These are phyloP conservation scores for Drosophila paulistorum DNA, from an alignment of 1,140 invertebrate genomes.

Conservation along the genomic window DNA sequence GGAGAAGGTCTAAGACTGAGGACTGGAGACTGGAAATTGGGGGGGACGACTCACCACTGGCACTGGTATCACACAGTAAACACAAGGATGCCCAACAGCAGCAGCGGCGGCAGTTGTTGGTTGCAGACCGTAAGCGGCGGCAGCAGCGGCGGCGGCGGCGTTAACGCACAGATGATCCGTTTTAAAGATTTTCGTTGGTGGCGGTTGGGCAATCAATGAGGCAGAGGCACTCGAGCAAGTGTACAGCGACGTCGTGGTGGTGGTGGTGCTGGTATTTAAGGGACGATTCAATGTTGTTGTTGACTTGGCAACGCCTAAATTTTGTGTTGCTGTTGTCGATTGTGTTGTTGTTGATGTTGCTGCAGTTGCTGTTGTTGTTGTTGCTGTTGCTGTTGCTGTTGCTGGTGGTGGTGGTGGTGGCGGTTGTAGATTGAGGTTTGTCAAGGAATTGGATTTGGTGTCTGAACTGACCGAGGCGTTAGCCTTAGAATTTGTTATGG, in stretches of 20 bases:
- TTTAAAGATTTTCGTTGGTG: conserved; percentile 82
- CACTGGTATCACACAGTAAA: conserved; percentile 81
- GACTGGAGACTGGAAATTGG: conserved; percentile 3
- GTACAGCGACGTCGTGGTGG: conserved; percentile 65
- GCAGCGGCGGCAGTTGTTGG: conserved; percentile 53
- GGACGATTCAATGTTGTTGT: conserved; percentile 17
- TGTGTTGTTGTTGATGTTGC: conserved; percentile 19
- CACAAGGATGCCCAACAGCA: conserved; percentile 80
- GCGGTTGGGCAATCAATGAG: conserved; percentile 77
- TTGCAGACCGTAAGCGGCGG: conserved; percentile 69
- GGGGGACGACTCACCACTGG: conserved; percentile 69
- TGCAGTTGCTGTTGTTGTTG: not conserved
- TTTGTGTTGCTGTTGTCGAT: conserved; percentile 19
- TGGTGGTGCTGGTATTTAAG: conserved; percentile 38
- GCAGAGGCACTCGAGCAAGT: conserved; percentile 76
- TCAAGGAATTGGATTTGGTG: conserved; percentile 93
- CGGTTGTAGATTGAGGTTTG: conserved; percentile 26
- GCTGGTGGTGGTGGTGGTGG: conserved; percentile 34
- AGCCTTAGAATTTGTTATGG: conserved; percentile 66
- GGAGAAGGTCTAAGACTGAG: not conserved
- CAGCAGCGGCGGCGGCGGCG: conserved; percentile 63
- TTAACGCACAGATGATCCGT: conserved; percentile 80
- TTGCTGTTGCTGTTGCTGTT: conserved; percentile 15
- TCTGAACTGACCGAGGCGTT: conserved; percentile 67
- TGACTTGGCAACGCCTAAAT: conserved; percentile 14